Conservation (phyloP, 1,140 invertebrate species). For the Camponotus pennsylvanicus region DNA sequence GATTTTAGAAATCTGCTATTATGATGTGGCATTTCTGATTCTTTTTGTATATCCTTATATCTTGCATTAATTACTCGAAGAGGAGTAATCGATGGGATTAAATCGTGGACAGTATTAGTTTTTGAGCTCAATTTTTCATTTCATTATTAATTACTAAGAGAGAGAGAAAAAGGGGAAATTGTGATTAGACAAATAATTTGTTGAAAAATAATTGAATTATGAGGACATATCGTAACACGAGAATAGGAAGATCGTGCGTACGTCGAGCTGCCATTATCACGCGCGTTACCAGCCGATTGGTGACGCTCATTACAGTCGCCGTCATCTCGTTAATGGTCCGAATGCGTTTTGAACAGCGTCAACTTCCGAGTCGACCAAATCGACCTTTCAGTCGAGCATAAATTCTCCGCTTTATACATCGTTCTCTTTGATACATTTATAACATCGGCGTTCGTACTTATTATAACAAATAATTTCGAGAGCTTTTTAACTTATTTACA, state of each 20-base stretch:
- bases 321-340: not conserved
- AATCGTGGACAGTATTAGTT: too few relatives aligned
- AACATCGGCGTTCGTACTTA: not conserved
- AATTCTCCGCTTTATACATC: not conserved
- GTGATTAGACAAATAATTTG: not conserved
- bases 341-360: not conserved
- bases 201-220: conserved; percentile 24
- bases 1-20: too few relatives aligned
- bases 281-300: conserved; percentile 11
- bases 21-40: too few relatives aligned
- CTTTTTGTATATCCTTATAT: too few relatives aligned
- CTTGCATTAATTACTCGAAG: too few relatives aligned
- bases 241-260: too few relatives aligned
- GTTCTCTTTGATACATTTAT: not conserved
- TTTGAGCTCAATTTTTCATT: not conserved
- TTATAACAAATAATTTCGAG: conserved; percentile 6
- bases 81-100: too few relatives aligned
- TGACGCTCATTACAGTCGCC: not conserved
- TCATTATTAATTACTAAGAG: not conserved
- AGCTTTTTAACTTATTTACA: not conserved
- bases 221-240: not conserved
- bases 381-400: conserved; percentile 11
- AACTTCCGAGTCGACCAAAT: not conserved
- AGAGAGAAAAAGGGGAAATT: not conserved
- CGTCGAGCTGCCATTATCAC: not conserved